Evolutionary conservation across 2,113 vertebrate species (phyloP), one percentile per base, ranked within the genome.

Genomic region (Eretmochelys imbricata): DNA sequence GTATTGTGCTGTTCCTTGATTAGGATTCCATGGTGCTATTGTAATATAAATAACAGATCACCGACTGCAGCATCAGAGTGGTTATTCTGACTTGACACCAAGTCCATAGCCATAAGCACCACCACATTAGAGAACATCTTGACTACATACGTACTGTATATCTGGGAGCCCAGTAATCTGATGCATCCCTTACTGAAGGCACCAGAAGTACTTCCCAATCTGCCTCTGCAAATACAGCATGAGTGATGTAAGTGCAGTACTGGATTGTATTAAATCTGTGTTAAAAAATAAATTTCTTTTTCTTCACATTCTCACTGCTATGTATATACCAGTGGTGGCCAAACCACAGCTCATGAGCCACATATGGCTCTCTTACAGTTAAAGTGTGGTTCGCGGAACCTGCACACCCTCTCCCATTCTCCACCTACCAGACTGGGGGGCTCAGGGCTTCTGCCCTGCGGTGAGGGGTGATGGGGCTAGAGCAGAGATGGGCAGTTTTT

Each of bases 41-140:
- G 80, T 38, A 54, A n/a, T 62, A 17, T 62, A 29, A 35, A 31
- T 62, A 31, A 19, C 54, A 81, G 50, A n/a, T 20, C n/a, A 38
- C 80, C 38, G 51, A 54, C 29, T 38, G 53, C 10, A 38, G 19
- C 35, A 35, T 80, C 49, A 35, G 29, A 80, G 20, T 80, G 48
- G 17, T 49, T 31, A n/a, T 4, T 62, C 13, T 80, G 35, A 53
- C 35, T 81, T 81, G 62, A 19, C 35, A 84, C 17, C 35, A 79
- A 35, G 46, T 80, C 31, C 17, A 3, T 90, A 84, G 10, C 22
- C 27, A 79, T 91, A 83, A 87, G 62, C 65, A 3, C 0, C 82
- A 22, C 24, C 3, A 17, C 1, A 0, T 81, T 31, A 84, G 24
- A 46, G 20, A 82, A 7, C 50, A 5, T 0, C 0, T 72, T 80